A percentile compares a stretch with the other conserved stretches of the same genome.
Evolutionary conservation across 2,113 vertebrate genomes (phyloP).

Genomic region (Malurus melanocephalus): DNA sequence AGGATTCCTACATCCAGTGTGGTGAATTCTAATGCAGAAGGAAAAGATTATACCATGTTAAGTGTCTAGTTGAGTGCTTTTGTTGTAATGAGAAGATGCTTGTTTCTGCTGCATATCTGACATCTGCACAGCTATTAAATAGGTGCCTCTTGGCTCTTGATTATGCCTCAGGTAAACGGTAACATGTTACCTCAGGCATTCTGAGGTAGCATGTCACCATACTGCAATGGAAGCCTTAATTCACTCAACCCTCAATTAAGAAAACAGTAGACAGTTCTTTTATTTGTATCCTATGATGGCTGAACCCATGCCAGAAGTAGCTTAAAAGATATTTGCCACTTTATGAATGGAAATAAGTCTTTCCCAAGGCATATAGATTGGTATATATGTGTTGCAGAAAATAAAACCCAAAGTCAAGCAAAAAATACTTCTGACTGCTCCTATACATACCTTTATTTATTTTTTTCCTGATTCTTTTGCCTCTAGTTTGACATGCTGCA

Average conservation of each 20-base stretch:
- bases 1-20: not conserved
- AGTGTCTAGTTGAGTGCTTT: not conserved
- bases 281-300: not conserved
- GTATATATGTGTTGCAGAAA: not conserved
- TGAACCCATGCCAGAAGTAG: not conserved
- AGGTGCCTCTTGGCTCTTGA: not conserved
- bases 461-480: not conserved
- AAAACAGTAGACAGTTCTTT: not conserved
- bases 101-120: not conserved
- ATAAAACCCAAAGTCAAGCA: not conserved
- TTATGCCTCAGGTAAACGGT: not conserved
- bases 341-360: not conserved
- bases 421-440: not conserved
- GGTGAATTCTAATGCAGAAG: not conserved
- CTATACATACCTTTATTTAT: rapidly evolving
- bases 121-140: not conserved
- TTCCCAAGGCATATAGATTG: not conserved
- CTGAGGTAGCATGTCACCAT: not conserved
- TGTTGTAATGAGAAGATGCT: not conserved
- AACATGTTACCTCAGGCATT: not conserved
- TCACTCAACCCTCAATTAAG: rapidly evolving
- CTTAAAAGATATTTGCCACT: not conserved
- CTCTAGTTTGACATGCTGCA: not conserved
- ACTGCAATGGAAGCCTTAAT: not conserved
- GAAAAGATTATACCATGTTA: not conserved